A percentile compares a stretch with the other conserved stretches of the same genome.
Evolutionary conservation across 2,797 vertebrate genomes (phyloP).

Genomic region (Ctenopoma multispine): DNA sequence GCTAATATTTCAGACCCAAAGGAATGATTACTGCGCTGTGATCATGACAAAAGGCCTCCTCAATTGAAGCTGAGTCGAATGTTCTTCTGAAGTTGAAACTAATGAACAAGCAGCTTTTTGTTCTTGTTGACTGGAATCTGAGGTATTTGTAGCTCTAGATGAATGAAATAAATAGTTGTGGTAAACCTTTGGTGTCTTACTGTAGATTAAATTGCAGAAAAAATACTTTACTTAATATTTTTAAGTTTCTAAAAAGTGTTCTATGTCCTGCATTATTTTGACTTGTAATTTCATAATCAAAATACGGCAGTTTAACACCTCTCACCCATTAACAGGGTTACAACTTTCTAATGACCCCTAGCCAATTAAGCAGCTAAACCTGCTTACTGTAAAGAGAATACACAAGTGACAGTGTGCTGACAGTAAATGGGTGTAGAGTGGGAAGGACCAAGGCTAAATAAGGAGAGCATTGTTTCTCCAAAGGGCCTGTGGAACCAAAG

Average conservation of each 20-base stretch:
- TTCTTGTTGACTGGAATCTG: conserved; percentile 61
- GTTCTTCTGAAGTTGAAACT: conserved; percentile 52
- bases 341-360: conserved; percentile 36
- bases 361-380: conserved; percentile 53
- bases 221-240: background rate
- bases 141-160: conserved; percentile 50
- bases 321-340: conserved; percentile 22
- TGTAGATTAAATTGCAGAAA: background rate
- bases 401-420: conserved; percentile 66
- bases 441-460: conserved; percentile 75
- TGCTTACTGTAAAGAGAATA: conserved; percentile 62
- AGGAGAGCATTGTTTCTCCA: conserved; percentile 80
- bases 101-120: conserved; percentile 77
- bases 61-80: conserved; percentile 37
- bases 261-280: background rate
- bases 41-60: conserved; percentile 75
- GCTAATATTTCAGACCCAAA: conserved; percentile 75
- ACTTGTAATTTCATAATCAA: background rate
- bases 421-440: conserved; percentile 65
- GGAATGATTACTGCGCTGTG: conserved; percentile 67
- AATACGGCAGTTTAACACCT: conserved; percentile 9
- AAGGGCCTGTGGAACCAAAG: conserved; percentile 67
- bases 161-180: conserved; percentile 27
- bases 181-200: conserved; percentile 18
- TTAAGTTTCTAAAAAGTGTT: background rate